phyloP scores from a whole-genome alignment of 2,797 vertebrate species.

The Sebastes oblongus region DNA sequence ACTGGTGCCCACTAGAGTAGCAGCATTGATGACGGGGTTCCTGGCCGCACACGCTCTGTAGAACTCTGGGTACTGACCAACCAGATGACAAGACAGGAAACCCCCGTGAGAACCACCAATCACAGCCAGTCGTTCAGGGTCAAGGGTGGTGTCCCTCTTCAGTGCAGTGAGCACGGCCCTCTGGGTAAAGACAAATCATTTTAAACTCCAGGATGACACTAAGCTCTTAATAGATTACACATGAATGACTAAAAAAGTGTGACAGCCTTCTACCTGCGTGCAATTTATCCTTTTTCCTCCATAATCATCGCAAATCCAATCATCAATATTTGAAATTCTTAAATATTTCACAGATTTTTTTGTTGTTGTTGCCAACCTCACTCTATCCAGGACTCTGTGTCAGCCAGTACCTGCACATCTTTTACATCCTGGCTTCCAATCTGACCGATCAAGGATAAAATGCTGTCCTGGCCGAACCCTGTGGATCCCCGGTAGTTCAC shows the following conservation, averaged over 20 bases:
- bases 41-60: conserved; percentile 84
- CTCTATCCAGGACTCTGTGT: neutral
- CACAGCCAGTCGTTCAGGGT: conserved; percentile 79
- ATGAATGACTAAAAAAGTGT: neutral
- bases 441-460: conserved; percentile 82
- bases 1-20: conserved; percentile 84
- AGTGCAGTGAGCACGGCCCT: conserved; percentile 77
- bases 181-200: conserved; percentile 55
- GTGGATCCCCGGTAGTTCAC: conserved; percentile 89
- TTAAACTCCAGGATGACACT: neutral
- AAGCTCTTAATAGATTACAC: neutral
- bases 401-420: conserved; percentile 83
- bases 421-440: conserved; percentile 87
- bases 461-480: conserved; percentile 88
- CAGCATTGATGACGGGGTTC: conserved; percentile 86
- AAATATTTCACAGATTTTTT: neutral
- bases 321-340: neutral
- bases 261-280: neutral
- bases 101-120: conserved; percentile 88
- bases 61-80: conserved; percentile 80
- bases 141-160: conserved; percentile 69
- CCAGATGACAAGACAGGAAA: conserved; percentile 86
- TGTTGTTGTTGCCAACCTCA: neutral
- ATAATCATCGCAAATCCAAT: neutral
- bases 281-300: neutral